Base-by-base conservation (phyloP, 2,113 vertebrate genomes). In the Scomber scombrus region DNA sequence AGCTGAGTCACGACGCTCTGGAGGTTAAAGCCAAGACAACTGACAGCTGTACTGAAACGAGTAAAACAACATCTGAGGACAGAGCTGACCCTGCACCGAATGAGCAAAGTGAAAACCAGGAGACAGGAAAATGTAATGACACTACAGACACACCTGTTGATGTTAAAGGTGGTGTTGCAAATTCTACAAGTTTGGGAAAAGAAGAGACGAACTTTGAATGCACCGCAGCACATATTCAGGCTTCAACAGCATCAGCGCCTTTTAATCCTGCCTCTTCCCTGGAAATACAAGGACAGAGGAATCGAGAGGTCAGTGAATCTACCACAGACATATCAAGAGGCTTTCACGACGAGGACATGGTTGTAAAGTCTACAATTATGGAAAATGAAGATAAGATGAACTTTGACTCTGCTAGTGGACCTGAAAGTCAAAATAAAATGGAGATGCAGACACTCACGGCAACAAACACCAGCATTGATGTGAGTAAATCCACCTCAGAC, bases 231-330 rank as follows among this genome's bases (percentile, higher is more conserved):
- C n/a, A 82, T 58, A 11, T 46, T 29, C 63, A 68, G 19, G 29
- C 61, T 34, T 51, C 50, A 46, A 12, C 13, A 8, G 26, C 19
- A 19, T 68, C 57, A 29, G 49, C 66, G 2, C 18, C 76, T 47
- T 69, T n/a, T 19, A 23, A 70, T 79, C 57, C 63, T 63, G 15
- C 15, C 1, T 11, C 31, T 50, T 21, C 54, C 56, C 50, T 46
- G n/a, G 81, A 89, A 85, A 50, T 50, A 16, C 46, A 77, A 70
- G 71, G 14, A 16, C 81, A 16, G 40, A 65, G 60, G 58, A 73
- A 8, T 19, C 45, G 40, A 29, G 84, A 60, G 16, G 63, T 57
- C 50, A 40, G 10, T 57, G 71, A 81, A 82, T 10, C 15, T 49
- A 18, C 21, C 3, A 6, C 69, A 68, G 68, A 62, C 11, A 43